Base-by-base conservation (phyloP, 2,888 invertebrate species). In the Ptycholaimellus sp. region DNA sequence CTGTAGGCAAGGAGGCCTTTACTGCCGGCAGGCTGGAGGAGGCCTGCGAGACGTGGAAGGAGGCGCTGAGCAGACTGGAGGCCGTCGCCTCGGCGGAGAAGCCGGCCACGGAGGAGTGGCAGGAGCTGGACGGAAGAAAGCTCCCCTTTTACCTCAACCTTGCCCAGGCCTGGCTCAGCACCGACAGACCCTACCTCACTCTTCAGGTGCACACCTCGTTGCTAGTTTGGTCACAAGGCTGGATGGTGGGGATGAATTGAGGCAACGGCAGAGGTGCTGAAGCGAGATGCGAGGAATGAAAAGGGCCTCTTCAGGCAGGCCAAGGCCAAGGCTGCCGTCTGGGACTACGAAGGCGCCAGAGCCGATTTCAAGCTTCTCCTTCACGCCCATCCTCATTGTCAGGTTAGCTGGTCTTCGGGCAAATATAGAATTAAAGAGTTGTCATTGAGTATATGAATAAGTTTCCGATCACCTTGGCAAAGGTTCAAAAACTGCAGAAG, bases 231-330 rank as follows among this genome's bases (percentile, higher is more conserved):
- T n/a, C n/a, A n/a, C n/a, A n/a, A n/a, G n/a, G n/a, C n/a, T 52
- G 16, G 20, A 2, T n/a, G 9, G 11, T 30, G 29, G 29, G 13
- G n/a, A n/a, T 30, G 21, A 16, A 16, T 25, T 20, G 18, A 13
- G 9, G 17, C 7, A 21, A 13, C 7, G 3, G 3, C 19, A 19
- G 21, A 20, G 2, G 22, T 34, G 30, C 20, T 30, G 30, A 47
- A 49, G 30, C 41, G 53, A 16, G 54, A 54, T 27, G 39, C 42
- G 2, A 36, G 19, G 47, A 93, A 90, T 60, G 75, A 83, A 14
- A 96, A 96, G 62, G 93, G 87, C 0, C 62, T 83, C 30, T 96
- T 72, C 58, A 68, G 90, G 43, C 66, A 93, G 57, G 93, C 74
- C 0, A 83, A 81, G 60, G 90, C 83, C 1, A 76, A 85, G 56